phyloP scores from a whole-genome alignment of 2,888 invertebrate genomes.

The Chorisops tibialis region DNA sequence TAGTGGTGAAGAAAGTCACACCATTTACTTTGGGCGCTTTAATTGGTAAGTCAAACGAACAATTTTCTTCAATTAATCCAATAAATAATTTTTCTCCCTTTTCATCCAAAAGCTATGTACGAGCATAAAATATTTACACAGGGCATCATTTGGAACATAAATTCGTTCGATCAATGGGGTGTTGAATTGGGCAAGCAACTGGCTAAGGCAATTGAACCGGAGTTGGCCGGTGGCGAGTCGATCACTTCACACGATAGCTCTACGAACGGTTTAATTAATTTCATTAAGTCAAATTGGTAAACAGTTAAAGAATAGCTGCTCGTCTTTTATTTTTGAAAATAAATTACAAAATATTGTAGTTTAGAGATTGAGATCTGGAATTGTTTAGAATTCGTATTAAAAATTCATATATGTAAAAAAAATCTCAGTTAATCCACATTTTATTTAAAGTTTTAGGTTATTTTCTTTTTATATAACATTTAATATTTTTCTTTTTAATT shows the following conservation, averaged over 20 bases:
- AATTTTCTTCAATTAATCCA: slow-evolving; percentile 17
- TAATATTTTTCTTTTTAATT: background rate
- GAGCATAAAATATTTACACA: slow-evolving; percentile 99
- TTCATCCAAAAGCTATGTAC: slow-evolving; percentile 87
- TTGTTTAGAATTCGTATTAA: background rate
- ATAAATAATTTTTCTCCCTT: background rate
- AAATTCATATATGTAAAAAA: too few relatives aligned
- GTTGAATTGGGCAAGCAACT: slow-evolving; percentile 98
- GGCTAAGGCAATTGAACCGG: slow-evolving; percentile 97
- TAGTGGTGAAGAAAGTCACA: slow-evolving; percentile 84
- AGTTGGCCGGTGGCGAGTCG: slow-evolving; percentile 66
- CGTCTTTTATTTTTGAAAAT: too few relatives aligned
- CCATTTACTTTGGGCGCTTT: slow-evolving; percentile 92
- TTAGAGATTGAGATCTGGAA: background rate
- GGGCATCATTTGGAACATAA: slow-evolving; percentile 98
- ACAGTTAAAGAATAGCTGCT: background rate
- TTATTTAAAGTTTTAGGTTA: slow-evolving; percentile 17
- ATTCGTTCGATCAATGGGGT: slow-evolving; percentile 99
- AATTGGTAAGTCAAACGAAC: slow-evolving; percentile 65
- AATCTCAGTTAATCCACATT: background rate
- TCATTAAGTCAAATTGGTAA: slow-evolving; percentile 69
- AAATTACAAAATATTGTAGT: background rate
- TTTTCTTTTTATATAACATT: slow-evolving; percentile 16
- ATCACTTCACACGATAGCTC: slow-evolving; percentile 83
- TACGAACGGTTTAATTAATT: slow-evolving; percentile 96